Percentiles rank a stretch among this genome's conserved stretches.
Evolutionary conservation across 1,140 invertebrate species (phyloP).

Genomic region (Aphaenogaster ashmeadi): DNA sequence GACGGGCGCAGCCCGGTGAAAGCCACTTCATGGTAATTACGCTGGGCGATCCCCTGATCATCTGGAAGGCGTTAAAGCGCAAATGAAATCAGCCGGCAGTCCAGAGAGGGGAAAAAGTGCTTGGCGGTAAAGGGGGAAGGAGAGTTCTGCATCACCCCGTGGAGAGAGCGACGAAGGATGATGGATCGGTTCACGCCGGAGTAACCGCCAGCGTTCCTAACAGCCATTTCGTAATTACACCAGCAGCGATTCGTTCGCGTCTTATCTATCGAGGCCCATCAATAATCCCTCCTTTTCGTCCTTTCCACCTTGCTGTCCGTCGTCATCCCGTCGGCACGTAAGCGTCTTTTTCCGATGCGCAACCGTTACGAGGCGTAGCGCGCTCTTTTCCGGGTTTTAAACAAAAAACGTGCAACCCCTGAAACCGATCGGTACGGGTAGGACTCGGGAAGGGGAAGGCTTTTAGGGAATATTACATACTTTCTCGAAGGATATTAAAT

Average conservation of each 20-base stretch:
- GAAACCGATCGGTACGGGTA: background rate
- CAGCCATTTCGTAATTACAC: constrained; percentile 86
- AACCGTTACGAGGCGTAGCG: constrained; percentile 10
- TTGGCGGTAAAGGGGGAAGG: constrained; percentile 6
- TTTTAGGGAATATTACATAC: constrained; percentile 84
- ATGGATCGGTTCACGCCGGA: constrained; percentile 81
- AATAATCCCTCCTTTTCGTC: constrained; percentile 82
- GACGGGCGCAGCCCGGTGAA: constrained; percentile 75
- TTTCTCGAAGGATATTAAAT: constrained; percentile 85
- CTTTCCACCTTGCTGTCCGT: constrained; percentile 39
- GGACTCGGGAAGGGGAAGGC: constrained; percentile 59
- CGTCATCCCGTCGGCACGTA: constrained; percentile 41
- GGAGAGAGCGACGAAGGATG: constrained; percentile 79
- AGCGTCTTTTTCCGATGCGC: constrained; percentile 48
- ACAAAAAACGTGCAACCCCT: constrained; percentile 61
- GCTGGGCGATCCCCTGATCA: constrained; percentile 72
- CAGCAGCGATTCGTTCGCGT: constrained; percentile 83
- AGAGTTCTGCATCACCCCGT: constrained; percentile 66
- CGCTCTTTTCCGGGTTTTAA: constrained; percentile 62
- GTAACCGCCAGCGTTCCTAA: constrained; percentile 76
- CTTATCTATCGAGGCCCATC: constrained; percentile 85
- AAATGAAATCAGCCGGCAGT: constrained; percentile 76
- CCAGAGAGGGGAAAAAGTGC: constrained; percentile 19
- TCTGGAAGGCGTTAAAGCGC: constrained; percentile 78
- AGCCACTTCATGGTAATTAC: constrained; percentile 78